phyloP scores from a whole-genome alignment of 92 coral and sea anemone species.

The Parazoanthus swiftii region DNA sequence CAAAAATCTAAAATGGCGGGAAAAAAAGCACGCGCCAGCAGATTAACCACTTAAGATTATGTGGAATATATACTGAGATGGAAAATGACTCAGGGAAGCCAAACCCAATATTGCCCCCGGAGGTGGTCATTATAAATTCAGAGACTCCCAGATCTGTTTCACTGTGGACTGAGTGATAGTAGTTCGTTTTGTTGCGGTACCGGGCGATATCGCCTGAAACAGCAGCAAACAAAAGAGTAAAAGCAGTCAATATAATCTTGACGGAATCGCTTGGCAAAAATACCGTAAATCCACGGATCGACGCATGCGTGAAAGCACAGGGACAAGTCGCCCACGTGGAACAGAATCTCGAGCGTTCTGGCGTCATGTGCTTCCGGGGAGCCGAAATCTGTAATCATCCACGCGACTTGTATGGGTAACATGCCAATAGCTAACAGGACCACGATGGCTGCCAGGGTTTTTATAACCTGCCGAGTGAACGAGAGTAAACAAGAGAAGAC shows the following conservation, averaged over 20 bases:
- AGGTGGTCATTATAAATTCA: too few relatives aligned
- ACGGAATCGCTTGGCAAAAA: conserved; percentile 21
- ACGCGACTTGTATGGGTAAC: conserved; percentile 6
- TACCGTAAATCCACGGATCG: conserved; percentile 3
- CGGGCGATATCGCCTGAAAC: not conserved
- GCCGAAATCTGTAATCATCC: conserved; percentile 18
- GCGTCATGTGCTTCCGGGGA: not conserved
- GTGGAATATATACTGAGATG: too few relatives aligned
- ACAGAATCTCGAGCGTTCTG: not conserved
- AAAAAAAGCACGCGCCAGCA: too few relatives aligned
- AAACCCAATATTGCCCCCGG: too few relatives aligned
- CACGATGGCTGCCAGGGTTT: conserved; percentile 20
- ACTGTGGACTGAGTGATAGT: not conserved
- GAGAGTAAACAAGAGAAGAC: too few relatives aligned
- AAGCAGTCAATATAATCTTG: conserved; percentile 11
- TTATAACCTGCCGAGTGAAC: not conserved
- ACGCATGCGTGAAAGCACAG: conserved; percentile 19
- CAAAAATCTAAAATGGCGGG: too few relatives aligned
- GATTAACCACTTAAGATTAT: too few relatives aligned
- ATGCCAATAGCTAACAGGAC: not conserved
- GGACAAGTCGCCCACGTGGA: conserved; percentile 16
- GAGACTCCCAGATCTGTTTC: not conserved
- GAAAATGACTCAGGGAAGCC: too few relatives aligned
- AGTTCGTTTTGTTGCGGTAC: not conserved
- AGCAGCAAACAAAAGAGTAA: not conserved